Evolutionary conservation across 2,113 vertebrate species (phyloP).

Genomic region (Ptilorrhoa leucosticta): DNA sequence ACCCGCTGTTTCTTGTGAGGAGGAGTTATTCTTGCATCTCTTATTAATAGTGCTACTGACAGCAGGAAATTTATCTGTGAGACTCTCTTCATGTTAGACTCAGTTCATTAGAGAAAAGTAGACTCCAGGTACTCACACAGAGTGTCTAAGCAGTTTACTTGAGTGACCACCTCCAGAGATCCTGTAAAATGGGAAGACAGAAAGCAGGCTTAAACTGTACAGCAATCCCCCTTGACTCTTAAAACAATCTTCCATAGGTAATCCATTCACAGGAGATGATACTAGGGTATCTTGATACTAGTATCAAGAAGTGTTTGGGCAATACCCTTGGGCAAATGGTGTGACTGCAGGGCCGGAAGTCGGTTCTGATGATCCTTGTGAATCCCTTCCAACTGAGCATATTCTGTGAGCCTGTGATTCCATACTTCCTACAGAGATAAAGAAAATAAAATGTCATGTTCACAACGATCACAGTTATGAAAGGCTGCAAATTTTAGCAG

Average conservation of each 20-base stretch:
- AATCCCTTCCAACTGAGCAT: not conserved
- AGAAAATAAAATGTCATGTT: not conserved
- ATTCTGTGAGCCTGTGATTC: not conserved
- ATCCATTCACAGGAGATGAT: not conserved
- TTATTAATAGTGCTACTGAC: not conserved
- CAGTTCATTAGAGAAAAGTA: not conserved
- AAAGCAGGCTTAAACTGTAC: not conserved
- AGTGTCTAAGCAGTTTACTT: not conserved
- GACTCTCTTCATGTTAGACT: not conserved
- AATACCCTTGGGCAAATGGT: not conserved
- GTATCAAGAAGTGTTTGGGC: not conserved
- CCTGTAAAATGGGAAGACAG: not conserved
- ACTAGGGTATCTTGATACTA: no score
- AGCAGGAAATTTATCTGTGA: not conserved
- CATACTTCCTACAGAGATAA: not conserved
- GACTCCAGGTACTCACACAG: not conserved
- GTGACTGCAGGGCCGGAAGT: not conserved
- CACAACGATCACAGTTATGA: not conserved
- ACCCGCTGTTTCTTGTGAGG: not conserved
- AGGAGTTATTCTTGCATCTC: not conserved
- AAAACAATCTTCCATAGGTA: not conserved
- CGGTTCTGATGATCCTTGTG: not conserved
- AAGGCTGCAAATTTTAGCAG: not conserved
- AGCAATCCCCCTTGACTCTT: not conserved
- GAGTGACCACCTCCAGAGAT: not conserved